Evolutionary conservation across 1,140 invertebrate genomes (phyloP), one percentile per base, ranked within the genome.

Genomic region (Drosophila subobscura): DNA sequence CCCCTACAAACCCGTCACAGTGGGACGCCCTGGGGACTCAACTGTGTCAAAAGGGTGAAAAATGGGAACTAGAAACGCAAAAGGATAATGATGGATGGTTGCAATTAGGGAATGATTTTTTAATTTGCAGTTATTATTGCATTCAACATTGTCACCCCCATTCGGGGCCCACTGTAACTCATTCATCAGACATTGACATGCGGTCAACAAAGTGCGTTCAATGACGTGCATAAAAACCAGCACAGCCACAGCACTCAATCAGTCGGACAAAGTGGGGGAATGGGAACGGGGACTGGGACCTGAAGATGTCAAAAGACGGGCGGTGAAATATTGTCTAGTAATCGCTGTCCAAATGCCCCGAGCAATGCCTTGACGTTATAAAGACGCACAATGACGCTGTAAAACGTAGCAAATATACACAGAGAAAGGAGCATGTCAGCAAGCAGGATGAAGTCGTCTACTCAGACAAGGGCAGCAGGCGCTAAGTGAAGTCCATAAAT

Each of bases 131-230:
- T 49, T 33, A 56, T 64, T 65, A 50, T 50, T 23, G 42, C 59
- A 42, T 27, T 51, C 49, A 33, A 44, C 4, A 22, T 6, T 7
- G 29, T 2, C 33, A 16, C 23, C 44, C 6, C 49, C n/a, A 46
- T 27, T 25, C 1, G 5, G 25, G 6, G 5, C 25, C 65, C 74
- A 72, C 74, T 72, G 75, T 88, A n/a, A 5, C 22, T 16, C 54
- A 59, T 72, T 67, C 57, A 83, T 75, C 79, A 68, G 71, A 50
- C 71, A 83, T 88, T 83, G 83, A 79, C 83, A 58, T 81, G 83
- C 83, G 83, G 83, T 86, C 83, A 88, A 78, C 83, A 86, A 83
- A 88, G 81, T 88, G 78, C 81, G 83, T 81, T 67, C 81, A 86
- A 81, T 86, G 83, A 86, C 81, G 83, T 86, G 83, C 83, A 88